Percentiles rank a stretch among this genome's conserved stretches.
These are phyloP conservation scores for Tribolium madens DNA, from an alignment of 1,140 invertebrate genomes.

Conservation along the genomic window DNA sequence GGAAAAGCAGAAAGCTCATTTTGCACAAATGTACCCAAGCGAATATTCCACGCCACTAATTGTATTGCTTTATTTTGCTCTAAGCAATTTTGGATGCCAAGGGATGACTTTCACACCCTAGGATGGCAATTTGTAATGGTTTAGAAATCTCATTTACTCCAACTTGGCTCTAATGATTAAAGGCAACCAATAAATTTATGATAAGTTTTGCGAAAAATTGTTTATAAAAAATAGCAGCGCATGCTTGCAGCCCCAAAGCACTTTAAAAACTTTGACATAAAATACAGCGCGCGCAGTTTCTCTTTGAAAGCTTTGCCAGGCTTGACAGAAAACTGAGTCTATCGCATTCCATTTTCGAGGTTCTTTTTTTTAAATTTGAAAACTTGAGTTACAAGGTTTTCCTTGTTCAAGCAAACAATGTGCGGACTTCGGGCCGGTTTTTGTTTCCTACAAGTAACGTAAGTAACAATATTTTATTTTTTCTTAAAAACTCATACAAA, in stretches of 20 bases:
- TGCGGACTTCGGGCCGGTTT: not conserved
- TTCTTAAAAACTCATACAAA: not conserved
- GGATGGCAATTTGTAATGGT: not conserved
- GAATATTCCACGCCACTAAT: not conserved
- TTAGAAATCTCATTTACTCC: not conserved
- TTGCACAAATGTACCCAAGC: not conserved
- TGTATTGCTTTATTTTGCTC: not conserved
- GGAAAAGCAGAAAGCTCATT: not conserved
- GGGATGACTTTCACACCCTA: not conserved
- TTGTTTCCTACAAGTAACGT: not conserved
- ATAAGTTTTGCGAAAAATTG: not conserved
- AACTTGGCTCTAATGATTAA: not conserved
- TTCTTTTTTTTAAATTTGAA: constrained; percentile 13
- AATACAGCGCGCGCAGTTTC: constrained; percentile 32
- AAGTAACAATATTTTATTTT: not conserved
- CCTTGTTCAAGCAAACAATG: not conserved
- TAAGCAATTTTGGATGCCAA: too few species aligned
- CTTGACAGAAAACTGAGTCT: constrained; percentile 20
- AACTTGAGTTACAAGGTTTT: not conserved
- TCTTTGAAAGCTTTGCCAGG: constrained; percentile 17
- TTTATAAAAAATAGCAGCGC: constrained; percentile 13
- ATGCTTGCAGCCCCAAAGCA: constrained; percentile 18
- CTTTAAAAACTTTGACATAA: constrained; percentile 36
- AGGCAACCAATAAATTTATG: too few species aligned
- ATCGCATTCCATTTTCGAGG: not conserved